phyloP scores from a whole-genome alignment of 1,140 invertebrate genomes.

The Macrostomum lignano region DNA sequence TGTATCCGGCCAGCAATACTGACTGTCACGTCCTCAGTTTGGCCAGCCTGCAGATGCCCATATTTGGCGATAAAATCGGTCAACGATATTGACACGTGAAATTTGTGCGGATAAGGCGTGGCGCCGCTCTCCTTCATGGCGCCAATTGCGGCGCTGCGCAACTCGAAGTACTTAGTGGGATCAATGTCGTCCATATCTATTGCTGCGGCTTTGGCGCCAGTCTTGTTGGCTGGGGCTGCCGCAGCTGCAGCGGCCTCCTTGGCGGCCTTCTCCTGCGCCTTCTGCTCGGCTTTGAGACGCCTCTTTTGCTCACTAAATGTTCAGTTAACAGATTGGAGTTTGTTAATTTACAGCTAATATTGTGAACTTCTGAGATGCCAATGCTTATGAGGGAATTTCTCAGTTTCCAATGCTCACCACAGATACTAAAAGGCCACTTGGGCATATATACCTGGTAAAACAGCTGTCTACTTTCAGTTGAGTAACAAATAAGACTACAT shows the following conservation, averaged over 20 bases:
- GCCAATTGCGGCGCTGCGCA: conserved; percentile 43
- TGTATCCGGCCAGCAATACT: conserved; percentile 38
- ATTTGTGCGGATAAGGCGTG: conserved; percentile 94
- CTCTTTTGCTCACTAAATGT: conserved; percentile 55
- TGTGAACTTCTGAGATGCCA: no score
- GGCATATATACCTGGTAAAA: no score
- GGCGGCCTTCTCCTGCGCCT: conserved; percentile 55
- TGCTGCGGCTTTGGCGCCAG: conserved; percentile 8
- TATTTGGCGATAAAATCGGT: conserved; percentile 68
- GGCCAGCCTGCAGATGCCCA: conserved; percentile 23
- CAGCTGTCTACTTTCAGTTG: no score
- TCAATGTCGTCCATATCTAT: conserved; percentile 45
- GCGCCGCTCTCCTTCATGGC: conserved; percentile 43
- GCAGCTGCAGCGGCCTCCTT: no score
- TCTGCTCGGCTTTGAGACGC: conserved; percentile 59
- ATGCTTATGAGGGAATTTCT: no score
- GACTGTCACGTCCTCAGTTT: conserved; percentile 41
- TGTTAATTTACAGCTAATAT: no score
- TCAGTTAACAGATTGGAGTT: background rate
- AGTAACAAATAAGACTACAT: no score
- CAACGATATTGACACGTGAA: conserved; percentile 60
- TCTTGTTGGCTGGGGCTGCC: conserved; percentile 9
- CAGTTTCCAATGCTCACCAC: no score
- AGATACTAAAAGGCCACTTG: no score
- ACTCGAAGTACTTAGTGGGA: conserved; percentile 67